These are phyloP conservation scores for Bergia sp. DNA, from an alignment of 92 coral and sea anemone species.

Conservation along the genomic window DNA sequence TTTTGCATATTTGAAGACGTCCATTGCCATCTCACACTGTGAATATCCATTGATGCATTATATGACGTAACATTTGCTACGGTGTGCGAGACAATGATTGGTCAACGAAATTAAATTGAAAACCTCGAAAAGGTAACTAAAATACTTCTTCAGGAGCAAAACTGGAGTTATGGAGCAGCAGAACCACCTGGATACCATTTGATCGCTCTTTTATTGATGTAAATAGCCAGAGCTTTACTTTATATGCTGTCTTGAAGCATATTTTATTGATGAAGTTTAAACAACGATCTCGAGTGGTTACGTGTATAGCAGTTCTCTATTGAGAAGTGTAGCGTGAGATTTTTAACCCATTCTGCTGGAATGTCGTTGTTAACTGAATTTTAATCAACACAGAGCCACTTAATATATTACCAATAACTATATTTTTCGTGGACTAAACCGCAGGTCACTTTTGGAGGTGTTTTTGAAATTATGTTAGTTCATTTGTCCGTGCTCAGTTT, in stretches of 20 bases:
- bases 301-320: background rate
- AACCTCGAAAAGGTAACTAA: background rate
- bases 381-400: background rate
- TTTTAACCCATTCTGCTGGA: background rate
- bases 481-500: too few species aligned
- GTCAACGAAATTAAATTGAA: background rate
- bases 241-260: background rate
- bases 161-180: constrained; percentile 1
- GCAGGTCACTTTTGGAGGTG: background rate
- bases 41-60: constrained; percentile 17
- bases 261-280: background rate
- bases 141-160: background rate
- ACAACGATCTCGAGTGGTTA: background rate
- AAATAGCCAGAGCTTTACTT: constrained; percentile 16
- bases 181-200: background rate
- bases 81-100: background rate
- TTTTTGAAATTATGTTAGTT: too few species aligned
- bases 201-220: background rate
- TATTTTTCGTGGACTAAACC: constrained; percentile 23
- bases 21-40: constrained; percentile 3
- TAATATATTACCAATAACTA: background rate
- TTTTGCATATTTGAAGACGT: background rate
- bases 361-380: background rate
- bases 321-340: background rate
- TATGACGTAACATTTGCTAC: background rate